These are phyloP conservation scores for Charina bottae DNA, from an alignment of 2,113 vertebrate species.

Conservation along the genomic window DNA sequence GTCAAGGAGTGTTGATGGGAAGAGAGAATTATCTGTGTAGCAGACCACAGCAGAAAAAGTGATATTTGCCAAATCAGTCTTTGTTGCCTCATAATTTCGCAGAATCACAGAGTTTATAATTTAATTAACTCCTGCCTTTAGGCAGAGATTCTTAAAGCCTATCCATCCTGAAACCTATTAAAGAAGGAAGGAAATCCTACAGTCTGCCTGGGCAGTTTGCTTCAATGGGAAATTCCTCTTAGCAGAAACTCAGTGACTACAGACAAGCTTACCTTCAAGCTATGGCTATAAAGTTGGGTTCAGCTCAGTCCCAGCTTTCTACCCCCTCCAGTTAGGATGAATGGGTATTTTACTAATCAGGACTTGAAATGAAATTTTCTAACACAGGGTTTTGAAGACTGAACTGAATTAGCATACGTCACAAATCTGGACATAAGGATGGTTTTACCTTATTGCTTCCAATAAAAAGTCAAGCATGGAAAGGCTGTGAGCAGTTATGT, in stretches of 20 bases:
- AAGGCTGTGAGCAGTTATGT: neutral
- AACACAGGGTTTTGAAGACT: neutral
- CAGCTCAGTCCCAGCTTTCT: neutral
- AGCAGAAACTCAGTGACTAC: neutral
- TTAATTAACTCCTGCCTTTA: neutral
- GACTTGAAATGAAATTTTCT: neutral
- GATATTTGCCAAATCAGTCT: neutral
- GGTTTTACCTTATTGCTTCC: neutral
- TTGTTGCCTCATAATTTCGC: neutral
- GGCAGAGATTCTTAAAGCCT: neutral
- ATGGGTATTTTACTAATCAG: neutral
- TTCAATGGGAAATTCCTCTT: neutral
- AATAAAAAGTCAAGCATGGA: neutral
- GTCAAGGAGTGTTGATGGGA: neutral
- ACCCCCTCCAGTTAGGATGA: neutral
- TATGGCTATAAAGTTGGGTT: neutral
- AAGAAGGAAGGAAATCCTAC: neutral
- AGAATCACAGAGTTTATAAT: neutral
- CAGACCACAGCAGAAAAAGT: neutral
- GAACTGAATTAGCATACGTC: neutral
- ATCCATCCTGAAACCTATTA: neutral
- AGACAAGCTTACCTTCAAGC: neutral
- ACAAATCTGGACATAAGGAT: neutral
- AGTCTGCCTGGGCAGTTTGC: neutral
- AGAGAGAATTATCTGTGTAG: neutral